Evolutionary conservation across 2,888 invertebrate species (phyloP), one percentile per base, ranked within the genome.

Genomic region (Gastrophysa polygoni): DNA sequence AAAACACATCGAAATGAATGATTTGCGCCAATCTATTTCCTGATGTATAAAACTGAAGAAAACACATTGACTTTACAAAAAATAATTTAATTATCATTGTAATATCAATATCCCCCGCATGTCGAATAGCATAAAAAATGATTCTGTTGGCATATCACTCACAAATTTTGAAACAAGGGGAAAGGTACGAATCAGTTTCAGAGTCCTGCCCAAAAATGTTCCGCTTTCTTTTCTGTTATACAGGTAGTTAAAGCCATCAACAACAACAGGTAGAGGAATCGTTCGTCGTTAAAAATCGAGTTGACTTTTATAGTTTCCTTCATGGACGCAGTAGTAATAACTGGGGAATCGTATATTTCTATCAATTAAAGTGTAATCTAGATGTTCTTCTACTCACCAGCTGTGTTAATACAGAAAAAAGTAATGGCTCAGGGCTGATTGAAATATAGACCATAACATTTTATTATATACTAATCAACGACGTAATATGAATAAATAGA

Each of bases 251-350:
- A 38, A 38, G 11, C 38, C 38, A 14, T 38, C 38, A 14, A 18
- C 28, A 49, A 57, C 46, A 61, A 61, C 62, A 62, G 62, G 62
- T 62, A 62, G 48, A 50, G 38, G 62, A 48, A 54, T 58, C 18
- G 46, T 46, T 46, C 46, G 47, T 58, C 58, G 18, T 52, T 52
- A 58, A 47, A n/a, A n/a, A 47, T 17, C 21, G 11, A 34, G 55
- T 63, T 59, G 63, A 59, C 63, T 59, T 63, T 63, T 56, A 63
- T 63, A 18, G 59, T 59, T 59, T 63, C 55, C 49, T 50, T 54
- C 49, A 59, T 50, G 57, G 48, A 20, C 18, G 16, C 56, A 44
- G 11, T 43, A 50, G 44, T 63, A 55, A 63, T 51, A 49, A 48
- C 54, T 28, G 38, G 28, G 32, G 46, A 59, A 59, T 56, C 49